Evolutionary conservation across 2,888 invertebrate genomes (phyloP), one percentile per base, ranked within the genome.

Genomic region (Melieria omissa): DNA sequence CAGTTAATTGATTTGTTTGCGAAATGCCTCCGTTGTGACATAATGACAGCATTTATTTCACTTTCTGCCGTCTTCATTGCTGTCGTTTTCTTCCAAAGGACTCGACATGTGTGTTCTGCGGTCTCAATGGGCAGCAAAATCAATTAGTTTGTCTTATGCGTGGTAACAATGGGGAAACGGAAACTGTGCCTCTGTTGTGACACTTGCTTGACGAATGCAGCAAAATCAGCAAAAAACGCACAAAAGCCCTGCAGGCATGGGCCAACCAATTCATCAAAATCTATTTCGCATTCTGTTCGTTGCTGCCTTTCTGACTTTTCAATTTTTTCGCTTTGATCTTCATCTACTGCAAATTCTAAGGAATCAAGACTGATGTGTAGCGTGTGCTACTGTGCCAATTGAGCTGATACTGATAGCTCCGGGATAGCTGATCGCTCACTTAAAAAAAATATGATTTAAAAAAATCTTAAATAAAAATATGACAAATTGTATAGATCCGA

Each of bases 21-120:
- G 61, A 81, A 81, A 83, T 80, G 78, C 71, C 73, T 65, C 60
- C 65, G 55, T 74, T 74, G 68, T 71, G 73, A 76, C 74, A 76
- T 78, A 81, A 81, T 81, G 81, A 81, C 81, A 80, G 61, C 76
- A 80, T 72, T 78, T 77, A 67, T 64, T 72, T 74, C 71, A 73
- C 71, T 65, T 63, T 68, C 81, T 81, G 82, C 81, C 82, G 78
- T 78, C 78, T 72, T 70, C 45, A 57, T 49, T 65, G 73, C 68
- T 62, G 52, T 72, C 78, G 76, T 80, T 80, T 78, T 81, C 72
- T 64, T 6, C 42, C 57, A 57, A 41, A 55, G 10, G 16, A 45
- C 14, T 46, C 16, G 16, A 63, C 16, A 63, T 63, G 63, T 63
- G 63, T 12, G 46, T 63, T 63, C 63, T 63, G 29, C 29, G 29